phyloP scores from a whole-genome alignment of 2,888 invertebrate species.

The Drosophila eohydei region DNA sequence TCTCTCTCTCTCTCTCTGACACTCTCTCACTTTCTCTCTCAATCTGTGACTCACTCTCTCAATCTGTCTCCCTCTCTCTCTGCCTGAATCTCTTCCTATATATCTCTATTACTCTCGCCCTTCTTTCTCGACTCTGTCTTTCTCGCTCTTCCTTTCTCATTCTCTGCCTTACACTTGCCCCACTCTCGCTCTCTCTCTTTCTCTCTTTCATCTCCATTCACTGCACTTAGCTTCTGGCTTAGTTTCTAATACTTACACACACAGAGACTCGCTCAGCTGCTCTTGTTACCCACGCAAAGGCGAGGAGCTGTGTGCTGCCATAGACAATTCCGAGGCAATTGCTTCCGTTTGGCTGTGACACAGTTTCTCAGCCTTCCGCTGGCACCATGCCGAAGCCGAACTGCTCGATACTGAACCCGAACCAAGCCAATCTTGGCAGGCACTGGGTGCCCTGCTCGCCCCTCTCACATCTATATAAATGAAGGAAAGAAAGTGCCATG shows the following conservation, averaged over 20 bases:
- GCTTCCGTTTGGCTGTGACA: slow-evolving; percentile 34
- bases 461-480: slow-evolving; percentile 10
- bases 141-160: background rate
- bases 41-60: no score
- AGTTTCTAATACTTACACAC: slow-evolving; percentile 3
- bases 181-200: no score
- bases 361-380: slow-evolving; percentile 45
- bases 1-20: background rate
- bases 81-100: no score
- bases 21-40: no score
- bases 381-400: slow-evolving; percentile 17
- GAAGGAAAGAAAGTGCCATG: slow-evolving; percentile 72
- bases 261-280: background rate
- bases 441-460: slow-evolving; percentile 27
- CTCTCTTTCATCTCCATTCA: no score
- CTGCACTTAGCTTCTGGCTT: background rate
- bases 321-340: slow-evolving; percentile 20
- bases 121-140: background rate
- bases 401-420: slow-evolving; percentile 7
- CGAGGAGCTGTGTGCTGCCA: background rate
- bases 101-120: no score
- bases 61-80: no score
- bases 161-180: no score
- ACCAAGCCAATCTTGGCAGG: slow-evolving; percentile 42
- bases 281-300: slow-evolving; percentile 10